Percentiles rank a stretch among this genome's conserved stretches.
Evolutionary conservation across 2,113 vertebrate species (phyloP).

Genomic region (Oreochromis spilurus): DNA sequence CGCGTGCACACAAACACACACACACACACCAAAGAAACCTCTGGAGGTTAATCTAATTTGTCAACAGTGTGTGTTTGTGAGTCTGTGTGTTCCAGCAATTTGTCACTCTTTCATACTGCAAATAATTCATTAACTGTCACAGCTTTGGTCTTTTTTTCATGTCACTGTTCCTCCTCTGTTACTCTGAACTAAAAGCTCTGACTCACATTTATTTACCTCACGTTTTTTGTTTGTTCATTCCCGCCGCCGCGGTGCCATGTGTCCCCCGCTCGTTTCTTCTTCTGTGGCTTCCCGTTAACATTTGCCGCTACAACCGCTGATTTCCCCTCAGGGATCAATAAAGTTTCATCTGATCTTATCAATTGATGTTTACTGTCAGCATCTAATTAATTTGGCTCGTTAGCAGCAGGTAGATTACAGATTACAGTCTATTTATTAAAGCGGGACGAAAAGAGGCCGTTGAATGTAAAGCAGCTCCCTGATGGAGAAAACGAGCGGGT

Average conservation of each 20-base stretch:
- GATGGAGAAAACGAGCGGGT: not conserved
- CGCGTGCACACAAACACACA: not conserved
- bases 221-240: not conserved
- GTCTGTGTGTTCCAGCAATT: slow-evolving; percentile 22
- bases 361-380: slow-evolving; percentile 45
- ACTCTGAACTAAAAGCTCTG: not conserved
- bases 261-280: not conserved
- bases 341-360: slow-evolving; percentile 54
- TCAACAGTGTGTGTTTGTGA: not conserved
- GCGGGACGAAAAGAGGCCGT: not conserved
- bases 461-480: slow-evolving; percentile 3
- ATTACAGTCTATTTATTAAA: slow-evolving; percentile 39
- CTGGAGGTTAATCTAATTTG: slow-evolving; percentile 42
- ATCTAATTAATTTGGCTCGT: slow-evolving; percentile 60
- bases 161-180: slow-evolving; percentile 4
- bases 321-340: slow-evolving; percentile 46
- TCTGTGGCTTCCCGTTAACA: not conserved
- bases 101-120: slow-evolving; percentile 31
- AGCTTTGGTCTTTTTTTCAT: slow-evolving; percentile 1
- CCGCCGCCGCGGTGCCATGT: not conserved
- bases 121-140: slow-evolving; percentile 25
- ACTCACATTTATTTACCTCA: slow-evolving; percentile 11
- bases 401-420: slow-evolving; percentile 49
- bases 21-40: slow-evolving; percentile 2
- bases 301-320: not conserved